Base-by-base conservation (phyloP, 2,113 vertebrate genomes). In the Silurus glanis region DNA sequence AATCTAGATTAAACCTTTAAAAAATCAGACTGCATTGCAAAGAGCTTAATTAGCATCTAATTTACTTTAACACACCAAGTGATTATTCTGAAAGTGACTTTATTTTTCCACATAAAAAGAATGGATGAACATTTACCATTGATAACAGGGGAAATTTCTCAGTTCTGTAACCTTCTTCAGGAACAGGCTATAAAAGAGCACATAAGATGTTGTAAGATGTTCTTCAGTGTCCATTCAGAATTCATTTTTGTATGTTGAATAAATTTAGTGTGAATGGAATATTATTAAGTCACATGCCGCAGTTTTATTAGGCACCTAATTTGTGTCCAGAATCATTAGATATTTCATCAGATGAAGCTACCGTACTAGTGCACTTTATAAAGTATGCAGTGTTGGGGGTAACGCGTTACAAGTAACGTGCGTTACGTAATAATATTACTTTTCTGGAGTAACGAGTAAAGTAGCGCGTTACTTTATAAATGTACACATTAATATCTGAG, bases 21-120 rank as follows among this genome's bases (percentile, higher is more conserved):
- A 10, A 12, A 14, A 14, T 21, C 25, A 28, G 64, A 67, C 25
- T 69, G 14, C 16, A 66, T 66, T 25, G 10, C 16, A 45, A 64
- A 51, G 9, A 53, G 62, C 13, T 47, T 51, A 23, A 82, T 66
- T 66, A 66, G 62, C 59, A 66, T 53, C 23, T 82, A 62, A 82
- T 66, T 53, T 66, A 51, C 45, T 51, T 82, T 51, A 67, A n/a
- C 61, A 53, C 62, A 66, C 12, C 12, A 51, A 82, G 49, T 53
- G 16, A 62, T 49, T 64, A n/a, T 47, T 51, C 51, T n/a, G 8
- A 51, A 82, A 66, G 45, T 82, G 47, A 10, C 78, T 80, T 37
- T 4, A 16, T 17, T 62, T 69, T 66, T 82, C 59, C 13, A 82
- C n/a, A 49, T 66, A 64, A 82, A 47, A 82, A 64, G 59, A 66